Conservation (phyloP, 2,797 vertebrate genomes). For the Synaphobranchus kaupii region DNA sequence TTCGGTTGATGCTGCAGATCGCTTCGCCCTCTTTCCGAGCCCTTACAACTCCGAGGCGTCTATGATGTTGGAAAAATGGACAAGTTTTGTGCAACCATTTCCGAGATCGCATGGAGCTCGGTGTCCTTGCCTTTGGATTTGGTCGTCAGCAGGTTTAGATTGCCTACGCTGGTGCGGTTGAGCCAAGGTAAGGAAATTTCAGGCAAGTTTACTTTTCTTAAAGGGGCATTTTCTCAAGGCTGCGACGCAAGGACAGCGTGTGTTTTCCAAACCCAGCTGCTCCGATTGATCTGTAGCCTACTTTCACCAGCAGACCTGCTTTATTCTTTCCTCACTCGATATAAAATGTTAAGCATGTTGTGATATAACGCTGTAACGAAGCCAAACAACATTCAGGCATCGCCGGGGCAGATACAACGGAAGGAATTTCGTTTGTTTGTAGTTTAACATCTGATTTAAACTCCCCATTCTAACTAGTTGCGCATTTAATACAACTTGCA, state of each 20-base stretch:
- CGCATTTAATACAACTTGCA: not conserved
- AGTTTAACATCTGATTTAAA: not conserved
- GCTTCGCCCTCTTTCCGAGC: slow-evolving; percentile 38
- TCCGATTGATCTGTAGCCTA: not conserved
- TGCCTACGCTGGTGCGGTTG: slow-evolving; percentile 87
- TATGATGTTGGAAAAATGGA: slow-evolving; percentile 88
- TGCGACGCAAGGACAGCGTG: not conserved
- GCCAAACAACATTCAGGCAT: slow-evolving; percentile 12
- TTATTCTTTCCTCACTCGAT: not conserved
- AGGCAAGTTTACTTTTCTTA: slow-evolving; percentile 19
- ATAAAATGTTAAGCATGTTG: slow-evolving; percentile 5
- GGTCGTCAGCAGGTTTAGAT: slow-evolving; percentile 91
- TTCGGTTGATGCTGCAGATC: slow-evolving; percentile 23
- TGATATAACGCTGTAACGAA: slow-evolving; percentile 6
- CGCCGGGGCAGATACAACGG: not conserved
- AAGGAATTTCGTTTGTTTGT: slow-evolving; percentile 7
- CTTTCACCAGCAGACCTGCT: not conserved
- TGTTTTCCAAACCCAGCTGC: slow-evolving; percentile 24
- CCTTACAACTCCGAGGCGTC: slow-evolving; percentile 50
- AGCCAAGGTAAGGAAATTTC: slow-evolving; percentile 78
- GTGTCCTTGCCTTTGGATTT: slow-evolving; percentile 89
- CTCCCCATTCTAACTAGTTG: not conserved
- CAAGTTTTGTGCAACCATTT: slow-evolving; percentile 87
- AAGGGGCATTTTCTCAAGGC: slow-evolving; percentile 2
- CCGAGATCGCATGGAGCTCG: slow-evolving; percentile 89